These are phyloP conservation scores for Catocala fraxini DNA, from an alignment of 2,888 invertebrate genomes.

Conservation along the genomic window DNA sequence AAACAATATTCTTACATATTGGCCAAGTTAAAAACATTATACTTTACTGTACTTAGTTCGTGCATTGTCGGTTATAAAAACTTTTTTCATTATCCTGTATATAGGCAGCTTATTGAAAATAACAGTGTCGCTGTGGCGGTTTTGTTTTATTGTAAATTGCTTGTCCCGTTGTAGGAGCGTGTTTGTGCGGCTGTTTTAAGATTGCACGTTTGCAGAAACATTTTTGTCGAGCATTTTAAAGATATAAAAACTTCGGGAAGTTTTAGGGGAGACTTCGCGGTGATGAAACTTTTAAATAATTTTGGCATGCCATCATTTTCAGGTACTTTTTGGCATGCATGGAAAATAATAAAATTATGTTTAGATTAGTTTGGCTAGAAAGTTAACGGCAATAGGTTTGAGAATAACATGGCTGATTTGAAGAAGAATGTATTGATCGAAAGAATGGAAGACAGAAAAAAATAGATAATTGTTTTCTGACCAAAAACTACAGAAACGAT, in stretches of 20 bases:
- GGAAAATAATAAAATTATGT: too few species aligned
- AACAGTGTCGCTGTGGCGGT: constrained; percentile 69
- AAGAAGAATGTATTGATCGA: too few species aligned
- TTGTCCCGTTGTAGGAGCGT: constrained; percentile 38
- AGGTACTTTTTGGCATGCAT: too few species aligned
- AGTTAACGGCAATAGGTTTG: too few species aligned
- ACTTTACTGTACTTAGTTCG: constrained; percentile 48
- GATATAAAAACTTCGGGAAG: neutral
- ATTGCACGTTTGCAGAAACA: constrained; percentile 2
- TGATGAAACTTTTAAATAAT: too few species aligned
- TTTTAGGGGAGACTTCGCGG: too few species aligned
- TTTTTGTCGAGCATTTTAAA: constrained; percentile 1
- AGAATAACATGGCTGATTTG: too few species aligned
- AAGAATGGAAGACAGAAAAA: too few species aligned
- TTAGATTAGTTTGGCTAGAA: too few species aligned
- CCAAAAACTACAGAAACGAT: too few species aligned
- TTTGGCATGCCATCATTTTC: too few species aligned
- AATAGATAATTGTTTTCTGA: too few species aligned
- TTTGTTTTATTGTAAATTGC: constrained; percentile 76
- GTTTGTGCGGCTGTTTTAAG: constrained; percentile 30
- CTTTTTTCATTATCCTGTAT: constrained; percentile 82
- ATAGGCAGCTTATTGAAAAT: constrained; percentile 81
- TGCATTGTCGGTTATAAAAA: constrained; percentile 79
- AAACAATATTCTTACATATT: constrained; percentile 49
- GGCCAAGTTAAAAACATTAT: constrained; percentile 52